Evolutionary conservation across 1,140 invertebrate species (phyloP), one percentile per base, ranked within the genome.

Genomic region (Zaprionus kolodkinae): DNA sequence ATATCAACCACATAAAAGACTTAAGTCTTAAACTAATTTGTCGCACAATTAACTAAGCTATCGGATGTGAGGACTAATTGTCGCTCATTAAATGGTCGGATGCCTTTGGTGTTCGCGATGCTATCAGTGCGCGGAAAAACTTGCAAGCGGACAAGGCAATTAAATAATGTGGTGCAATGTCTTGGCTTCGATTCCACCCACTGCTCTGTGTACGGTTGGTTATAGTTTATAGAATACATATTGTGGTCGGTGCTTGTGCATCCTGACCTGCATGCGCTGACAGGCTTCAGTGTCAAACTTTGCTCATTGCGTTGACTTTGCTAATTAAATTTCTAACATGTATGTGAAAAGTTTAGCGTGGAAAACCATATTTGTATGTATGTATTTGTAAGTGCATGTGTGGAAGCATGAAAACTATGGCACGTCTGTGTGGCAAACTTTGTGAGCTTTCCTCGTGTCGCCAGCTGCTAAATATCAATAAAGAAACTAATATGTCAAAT

Each of bases 401-500:
- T 21, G 27, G n/a, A 35, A 43, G 25, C 25, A 60, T 30, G 54
- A 57, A 63, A 50, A 33, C 60, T 35, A 25, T n/a, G 38, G 13
- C 74, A 72, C 74, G 69, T 65, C 27, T 55, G 17, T 52, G 70
- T 48, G 55, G 7, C 61, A 79, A 80, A 75, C 57, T 82, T 82
- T 78, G 3, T 12, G 50, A 36, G 56, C 40, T 71, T 71, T 30
- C 43, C 27, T 35, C 40, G 17, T 81, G 75, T 85, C 78, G 75
- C 67, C 81, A 85, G 74, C 81, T 85, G 81, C 74, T 69, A 81
- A 85, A 81, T 78, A 85, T 85, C 81, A 85, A 85, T 85, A 85
- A 85, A 78, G 78, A 85, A 85, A 85, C 81, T 85, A 80, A 85
- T 85, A 85, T 85, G 78, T 85, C 81, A 85, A 75, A 80, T 66